These are phyloP conservation scores for Drosophila asahinai DNA, from an alignment of 1,140 invertebrate species.

Conservation along the genomic window DNA sequence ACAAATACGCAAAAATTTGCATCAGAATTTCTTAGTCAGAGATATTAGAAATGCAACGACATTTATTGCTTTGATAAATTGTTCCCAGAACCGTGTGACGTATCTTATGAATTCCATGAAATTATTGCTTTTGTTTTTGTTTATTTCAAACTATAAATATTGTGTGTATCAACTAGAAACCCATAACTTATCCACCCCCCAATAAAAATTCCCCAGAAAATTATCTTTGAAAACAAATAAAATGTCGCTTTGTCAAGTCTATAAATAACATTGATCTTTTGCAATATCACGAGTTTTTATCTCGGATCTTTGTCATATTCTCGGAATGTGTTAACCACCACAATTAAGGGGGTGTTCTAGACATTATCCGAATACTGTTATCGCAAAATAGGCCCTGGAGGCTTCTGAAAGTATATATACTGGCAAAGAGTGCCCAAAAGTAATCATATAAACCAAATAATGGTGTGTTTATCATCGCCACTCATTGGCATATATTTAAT, in stretches of 20 bases:
- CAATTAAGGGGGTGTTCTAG: not conserved
- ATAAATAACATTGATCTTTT: conserved; percentile 16
- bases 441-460: too few relatives aligned
- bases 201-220: not conserved
- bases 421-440: not conserved
- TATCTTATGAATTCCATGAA: not conserved
- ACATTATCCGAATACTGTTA: not conserved
- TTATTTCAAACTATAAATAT: not conserved
- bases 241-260: conserved; percentile 9
- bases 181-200: conserved; percentile 3
- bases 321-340: conserved; percentile 1
- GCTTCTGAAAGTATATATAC: not conserved
- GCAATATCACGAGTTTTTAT: conserved; percentile 3
- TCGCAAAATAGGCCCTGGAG: not conserved
- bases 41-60: conserved; percentile 5
- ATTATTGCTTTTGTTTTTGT: not conserved
- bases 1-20: not conserved
- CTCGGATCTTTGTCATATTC: not conserved
- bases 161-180: not conserved
- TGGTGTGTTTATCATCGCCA: not conserved
- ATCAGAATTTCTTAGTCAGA: conserved; percentile 3
- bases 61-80: not conserved
- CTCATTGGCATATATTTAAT: not conserved
- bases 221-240: conserved; percentile 13
- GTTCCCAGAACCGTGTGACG: not conserved